These are phyloP conservation scores for Phortica okadai DNA, from an alignment of 2,888 invertebrate genomes.

Conservation along the genomic window DNA sequence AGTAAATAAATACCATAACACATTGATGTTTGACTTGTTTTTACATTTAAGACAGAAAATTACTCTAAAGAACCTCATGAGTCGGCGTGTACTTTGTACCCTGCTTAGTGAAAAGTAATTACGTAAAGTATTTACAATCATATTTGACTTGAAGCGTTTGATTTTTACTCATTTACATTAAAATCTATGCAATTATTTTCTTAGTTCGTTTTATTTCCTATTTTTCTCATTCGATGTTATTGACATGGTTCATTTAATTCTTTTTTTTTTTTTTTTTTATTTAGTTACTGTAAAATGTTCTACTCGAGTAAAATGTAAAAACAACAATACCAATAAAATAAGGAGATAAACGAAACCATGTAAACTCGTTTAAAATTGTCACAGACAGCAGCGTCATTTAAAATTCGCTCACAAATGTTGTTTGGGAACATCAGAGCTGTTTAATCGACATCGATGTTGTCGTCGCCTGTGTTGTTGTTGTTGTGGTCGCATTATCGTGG, in stretches of 20 bases:
- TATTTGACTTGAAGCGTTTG: background rate
- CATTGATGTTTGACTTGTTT: background rate
- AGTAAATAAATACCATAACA: background rate
- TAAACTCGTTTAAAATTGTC: slow-evolving; percentile 22
- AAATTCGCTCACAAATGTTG: background rate
- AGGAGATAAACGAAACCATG: slow-evolving; percentile 9
- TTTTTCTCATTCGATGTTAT: slow-evolving; percentile 23
- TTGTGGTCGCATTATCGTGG: slow-evolving; percentile 28
- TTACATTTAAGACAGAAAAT: background rate
- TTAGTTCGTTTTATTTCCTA: background rate
- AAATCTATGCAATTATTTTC: background rate
- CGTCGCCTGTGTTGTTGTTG: slow-evolving; percentile 18
- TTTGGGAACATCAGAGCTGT: slow-evolving; percentile 52
- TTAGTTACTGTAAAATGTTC: background rate
- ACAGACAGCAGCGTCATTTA: background rate
- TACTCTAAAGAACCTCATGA: slow-evolving; percentile 8
- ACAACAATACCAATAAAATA: background rate
- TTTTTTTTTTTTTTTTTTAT: background rate
- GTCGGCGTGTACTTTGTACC: slow-evolving; percentile 7
- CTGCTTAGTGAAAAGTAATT: background rate
- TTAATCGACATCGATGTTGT: slow-evolving; percentile 34
- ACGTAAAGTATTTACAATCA: background rate
- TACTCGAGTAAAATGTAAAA: background rate
- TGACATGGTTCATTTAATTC: slow-evolving; percentile 6
- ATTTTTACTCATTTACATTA: background rate